Evolutionary conservation across 2,888 invertebrate genomes (phyloP).

Genomic region (Syrista parreyssii): DNA sequence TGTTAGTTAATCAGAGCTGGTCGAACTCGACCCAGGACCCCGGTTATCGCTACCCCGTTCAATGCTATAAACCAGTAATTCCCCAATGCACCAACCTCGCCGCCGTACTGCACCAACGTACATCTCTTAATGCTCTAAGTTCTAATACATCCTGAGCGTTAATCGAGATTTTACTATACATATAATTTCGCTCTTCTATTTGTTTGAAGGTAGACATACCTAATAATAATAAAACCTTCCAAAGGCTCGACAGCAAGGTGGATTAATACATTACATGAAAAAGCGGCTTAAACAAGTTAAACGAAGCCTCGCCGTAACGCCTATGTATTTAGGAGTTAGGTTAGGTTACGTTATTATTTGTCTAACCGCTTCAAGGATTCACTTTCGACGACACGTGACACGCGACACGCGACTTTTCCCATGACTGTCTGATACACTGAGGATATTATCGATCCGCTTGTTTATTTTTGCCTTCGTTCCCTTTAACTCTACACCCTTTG

Average conservation of each 20-base stretch:
- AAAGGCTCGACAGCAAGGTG: not conserved
- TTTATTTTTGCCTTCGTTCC: slow-evolving; percentile 34
- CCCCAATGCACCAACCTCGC: not conserved
- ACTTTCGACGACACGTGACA: slow-evolving; percentile 7
- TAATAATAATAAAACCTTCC: not conserved
- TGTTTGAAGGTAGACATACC: not conserved
- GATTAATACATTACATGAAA: slow-evolving; percentile 53
- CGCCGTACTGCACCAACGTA: not conserved
- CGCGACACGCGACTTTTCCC: slow-evolving; percentile 17
- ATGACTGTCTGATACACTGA: slow-evolving; percentile 9
- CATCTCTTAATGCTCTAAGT: not conserved
- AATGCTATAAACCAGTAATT: not conserved
- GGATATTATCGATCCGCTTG: slow-evolving; percentile 45
- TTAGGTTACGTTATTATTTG: slow-evolving; percentile 36
- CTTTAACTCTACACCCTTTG: not conserved
- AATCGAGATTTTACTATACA: not conserved
- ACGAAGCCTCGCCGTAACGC: slow-evolving; percentile 49
- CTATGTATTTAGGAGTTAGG: slow-evolving; percentile 40
- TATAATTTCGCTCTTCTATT: not conserved
- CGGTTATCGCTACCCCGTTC: not conserved
- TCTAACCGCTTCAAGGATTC: slow-evolving; percentile 9
- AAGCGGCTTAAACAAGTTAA: slow-evolving; percentile 44
- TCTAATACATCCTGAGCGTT: not conserved
- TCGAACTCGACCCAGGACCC: not conserved
- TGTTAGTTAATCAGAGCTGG: not conserved